phyloP scores from a whole-genome alignment of 2,888 invertebrate species.

The Heliconius erato region DNA sequence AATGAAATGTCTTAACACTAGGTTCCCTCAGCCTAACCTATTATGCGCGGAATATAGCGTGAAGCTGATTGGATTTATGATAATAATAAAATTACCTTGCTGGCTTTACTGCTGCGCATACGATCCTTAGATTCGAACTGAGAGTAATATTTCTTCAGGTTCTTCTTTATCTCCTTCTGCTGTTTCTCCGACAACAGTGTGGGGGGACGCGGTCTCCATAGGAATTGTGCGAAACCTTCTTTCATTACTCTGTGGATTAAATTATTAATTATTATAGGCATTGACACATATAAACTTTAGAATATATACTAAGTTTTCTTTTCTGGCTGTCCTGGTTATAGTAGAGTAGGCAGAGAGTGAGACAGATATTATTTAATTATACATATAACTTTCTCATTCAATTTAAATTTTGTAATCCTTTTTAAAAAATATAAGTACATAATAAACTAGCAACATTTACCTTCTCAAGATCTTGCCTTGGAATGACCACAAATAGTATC shows the following conservation, averaged over 20 bases:
- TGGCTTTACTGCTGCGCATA: constrained; percentile 95
- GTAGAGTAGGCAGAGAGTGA: too few species aligned
- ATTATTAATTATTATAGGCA: not conserved
- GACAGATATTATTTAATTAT: too few species aligned
- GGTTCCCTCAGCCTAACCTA: too few species aligned
- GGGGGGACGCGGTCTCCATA: constrained; percentile 98
- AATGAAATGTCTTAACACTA: too few species aligned
- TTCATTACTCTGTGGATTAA: constrained; percentile 89
- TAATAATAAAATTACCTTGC: constrained; percentile 88
- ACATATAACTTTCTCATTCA: not conserved
- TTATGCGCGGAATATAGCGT: too few species aligned
- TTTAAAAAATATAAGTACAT: constrained; percentile 23
- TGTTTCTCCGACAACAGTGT: constrained; percentile 93
- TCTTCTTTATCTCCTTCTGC: constrained; percentile 98
- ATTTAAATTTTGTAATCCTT: not conserved
- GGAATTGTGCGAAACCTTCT: constrained; percentile 96
- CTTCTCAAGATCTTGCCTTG: constrained; percentile 90
- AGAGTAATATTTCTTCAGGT: constrained; percentile 98
- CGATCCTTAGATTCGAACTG: constrained; percentile 99
- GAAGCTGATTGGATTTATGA: too few species aligned
- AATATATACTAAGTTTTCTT: too few species aligned
- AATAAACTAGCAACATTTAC: constrained; percentile 57
- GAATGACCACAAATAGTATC: constrained; percentile 99
- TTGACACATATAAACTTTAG: too few species aligned
- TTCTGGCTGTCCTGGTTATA: too few species aligned